These are phyloP conservation scores for Cinclus mexicanus DNA, from an alignment of 2,113 vertebrate genomes.

Conservation along the genomic window DNA sequence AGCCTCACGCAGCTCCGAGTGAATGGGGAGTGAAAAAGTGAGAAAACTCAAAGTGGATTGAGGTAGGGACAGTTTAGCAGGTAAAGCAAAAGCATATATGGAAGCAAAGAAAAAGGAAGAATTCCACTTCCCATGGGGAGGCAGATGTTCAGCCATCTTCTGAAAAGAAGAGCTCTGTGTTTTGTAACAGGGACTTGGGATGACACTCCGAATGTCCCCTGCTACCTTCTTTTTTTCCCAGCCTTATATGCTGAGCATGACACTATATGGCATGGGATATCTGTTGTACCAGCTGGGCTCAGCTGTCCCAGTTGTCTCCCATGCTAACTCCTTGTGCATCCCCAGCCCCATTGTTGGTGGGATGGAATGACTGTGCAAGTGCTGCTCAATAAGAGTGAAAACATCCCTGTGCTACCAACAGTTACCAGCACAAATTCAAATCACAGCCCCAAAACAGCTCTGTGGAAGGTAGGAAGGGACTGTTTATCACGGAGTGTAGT, in stretches of 20 bases:
- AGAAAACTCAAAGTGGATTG: background rate
- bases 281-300: background rate
- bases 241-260: background rate
- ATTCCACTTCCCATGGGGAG: background rate
- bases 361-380: background rate
- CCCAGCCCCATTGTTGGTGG: accelerated
- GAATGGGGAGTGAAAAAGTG: background rate
- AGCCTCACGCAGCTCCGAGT: background rate
- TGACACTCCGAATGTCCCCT: accelerated
- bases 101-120: accelerated
- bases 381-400: background rate
- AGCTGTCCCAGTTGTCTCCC: background rate
- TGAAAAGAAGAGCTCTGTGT: background rate
- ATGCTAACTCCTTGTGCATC: background rate
- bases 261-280: background rate
- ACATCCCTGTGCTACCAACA: background rate
- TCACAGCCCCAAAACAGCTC: background rate
- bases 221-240: background rate
- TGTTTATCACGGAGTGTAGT: background rate
- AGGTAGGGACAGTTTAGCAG: background rate
- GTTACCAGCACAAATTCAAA: background rate
- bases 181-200: background rate
- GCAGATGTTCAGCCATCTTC: background rate
- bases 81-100: background rate
- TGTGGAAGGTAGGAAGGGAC: background rate